Evolutionary conservation across 1,140 invertebrate genomes (phyloP), one percentile per base, ranked within the genome.

Genomic region (Drosophila pseudoananassae): DNA sequence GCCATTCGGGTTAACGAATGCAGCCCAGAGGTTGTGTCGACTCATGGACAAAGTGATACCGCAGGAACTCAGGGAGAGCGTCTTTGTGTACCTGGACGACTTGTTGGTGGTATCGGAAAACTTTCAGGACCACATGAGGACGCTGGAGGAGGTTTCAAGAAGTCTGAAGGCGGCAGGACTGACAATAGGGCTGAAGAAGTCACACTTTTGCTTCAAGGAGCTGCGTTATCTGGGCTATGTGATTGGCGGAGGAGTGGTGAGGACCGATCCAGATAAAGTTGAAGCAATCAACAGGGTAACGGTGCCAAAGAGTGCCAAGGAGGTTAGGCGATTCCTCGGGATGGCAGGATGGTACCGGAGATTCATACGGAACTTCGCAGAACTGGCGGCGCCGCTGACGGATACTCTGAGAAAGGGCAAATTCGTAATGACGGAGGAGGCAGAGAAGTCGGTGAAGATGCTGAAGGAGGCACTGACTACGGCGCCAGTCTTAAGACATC

Each of bases 221-320:
- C 20, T 20, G 20, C 20, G 20, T 3, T 20, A 20, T 20, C 20
- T 20, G 20, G 20, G 20, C 20, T 20, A 20, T 20, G 20, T 59
- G 2, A 29, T 70, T 5, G 59, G 53, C 8, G 50, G 40, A 20
- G 54, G 73, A 17, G 49, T 38, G 4, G 46, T 72, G 7, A 20
- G 15, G 5, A 78, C 69, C 4, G 66, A 76, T 31, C 64, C 71
- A 3, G 65, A 71, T 0, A 76, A 74, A 27, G 65, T 85, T 0
- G 20, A 45, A 9, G 71, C 80, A 0, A 78, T 84, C 1, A 8
- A 38, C 5, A 40, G 58, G 1, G 70, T 54, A 2, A 52, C 53
- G 0, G 17, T 14, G 3, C 74, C 57, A 2, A 60, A 9, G 4
- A 61, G 46, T 9, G 38, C 51, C 0, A 33, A 40, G 2, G 43